Conservation (phyloP, 2,797 vertebrate genomes). For the Rhinoraja longicauda region DNA sequence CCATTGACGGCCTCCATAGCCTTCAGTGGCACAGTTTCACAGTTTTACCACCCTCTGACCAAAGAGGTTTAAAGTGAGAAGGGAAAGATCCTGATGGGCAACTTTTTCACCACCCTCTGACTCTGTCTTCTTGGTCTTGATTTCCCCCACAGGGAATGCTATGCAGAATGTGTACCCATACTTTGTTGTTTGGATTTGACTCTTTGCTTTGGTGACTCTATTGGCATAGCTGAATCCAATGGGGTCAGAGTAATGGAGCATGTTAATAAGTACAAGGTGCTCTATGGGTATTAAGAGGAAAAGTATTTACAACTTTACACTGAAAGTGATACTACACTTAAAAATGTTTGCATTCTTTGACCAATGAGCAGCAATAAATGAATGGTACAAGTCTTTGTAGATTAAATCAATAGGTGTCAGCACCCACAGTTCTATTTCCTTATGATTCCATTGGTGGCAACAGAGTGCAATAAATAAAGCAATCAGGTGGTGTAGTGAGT, state of each 20-base stretch:
- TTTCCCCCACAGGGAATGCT: too few species aligned
- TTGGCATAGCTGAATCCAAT: not conserved
- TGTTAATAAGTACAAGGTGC: not conserved
- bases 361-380: not conserved
- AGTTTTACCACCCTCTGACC: too few species aligned
- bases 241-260: not conserved
- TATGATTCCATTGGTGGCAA: not conserved
- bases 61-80: too few species aligned
- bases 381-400: not conserved
- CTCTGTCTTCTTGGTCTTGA: too few species aligned
- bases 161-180: not conserved
- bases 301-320: not conserved
- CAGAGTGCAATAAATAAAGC: not conserved
- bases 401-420: not conserved
- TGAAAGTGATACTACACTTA: not conserved
- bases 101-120: too few species aligned
- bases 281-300: not conserved
- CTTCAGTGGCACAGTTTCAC: too few species aligned
- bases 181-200: not conserved
- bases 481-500: not conserved
- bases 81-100: too few species aligned
- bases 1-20: too few species aligned
- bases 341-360: not conserved
- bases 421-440: not conserved
- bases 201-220: not conserved